phyloP scores from a whole-genome alignment of 2,113 vertebrate species.

The Natator depressus region DNA sequence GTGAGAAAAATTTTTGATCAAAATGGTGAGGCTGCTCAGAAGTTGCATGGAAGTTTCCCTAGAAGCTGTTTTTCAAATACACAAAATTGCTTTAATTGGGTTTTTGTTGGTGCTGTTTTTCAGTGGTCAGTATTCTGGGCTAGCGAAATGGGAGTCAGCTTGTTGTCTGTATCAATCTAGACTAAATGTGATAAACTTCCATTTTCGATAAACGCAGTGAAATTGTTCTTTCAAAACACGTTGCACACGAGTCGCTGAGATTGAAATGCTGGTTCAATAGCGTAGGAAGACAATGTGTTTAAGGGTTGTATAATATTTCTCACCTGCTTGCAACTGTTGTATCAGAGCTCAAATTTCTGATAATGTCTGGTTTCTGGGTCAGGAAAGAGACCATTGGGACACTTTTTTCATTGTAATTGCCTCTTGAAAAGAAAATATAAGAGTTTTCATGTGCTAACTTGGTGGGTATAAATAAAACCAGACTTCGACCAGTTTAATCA shows the following conservation, averaged over 20 bases:
- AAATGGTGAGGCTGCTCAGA: neutral
- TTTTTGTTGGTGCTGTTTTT: slow-evolving; percentile 15
- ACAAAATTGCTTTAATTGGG: neutral
- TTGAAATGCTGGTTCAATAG: neutral
- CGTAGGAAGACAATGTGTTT: neutral
- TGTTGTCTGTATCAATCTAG: neutral
- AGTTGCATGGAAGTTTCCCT: neutral
- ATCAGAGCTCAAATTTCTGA: neutral
- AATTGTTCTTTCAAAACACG: neutral
- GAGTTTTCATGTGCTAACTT: neutral
- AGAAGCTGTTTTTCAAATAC: neutral
- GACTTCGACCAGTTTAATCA: neutral
- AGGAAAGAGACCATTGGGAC: neutral
- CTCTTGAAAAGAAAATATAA: neutral
- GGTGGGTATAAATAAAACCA: neutral
- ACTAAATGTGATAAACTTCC: neutral
- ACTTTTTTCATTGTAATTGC: neutral
- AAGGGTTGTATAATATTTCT: neutral
- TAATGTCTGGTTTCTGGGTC: neutral
- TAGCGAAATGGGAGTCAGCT: neutral
- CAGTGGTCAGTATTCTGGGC: neutral
- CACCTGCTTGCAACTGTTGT: neutral
- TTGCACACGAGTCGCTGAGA: neutral
- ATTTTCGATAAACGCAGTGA: neutral
- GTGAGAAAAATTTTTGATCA: slow-evolving; percentile 14